Conservation (phyloP, 2,888 invertebrate genomes). For the Spisula solida region DNA sequence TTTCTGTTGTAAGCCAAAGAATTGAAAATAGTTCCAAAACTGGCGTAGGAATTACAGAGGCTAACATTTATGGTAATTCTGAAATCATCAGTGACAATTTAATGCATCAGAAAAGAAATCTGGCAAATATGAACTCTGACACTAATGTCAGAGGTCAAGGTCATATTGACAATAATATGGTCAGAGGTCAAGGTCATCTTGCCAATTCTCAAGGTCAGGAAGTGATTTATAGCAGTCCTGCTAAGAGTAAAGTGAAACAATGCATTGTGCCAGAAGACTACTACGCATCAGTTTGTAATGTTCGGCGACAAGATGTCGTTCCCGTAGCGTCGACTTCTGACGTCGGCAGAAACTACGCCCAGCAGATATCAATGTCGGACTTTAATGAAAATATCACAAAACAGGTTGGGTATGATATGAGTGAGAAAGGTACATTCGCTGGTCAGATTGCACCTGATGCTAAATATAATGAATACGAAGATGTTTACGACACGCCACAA, state of each 20-base stretch:
- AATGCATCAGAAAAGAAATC: slow-evolving; percentile 2
- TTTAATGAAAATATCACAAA: background rate
- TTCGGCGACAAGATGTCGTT: background rate
- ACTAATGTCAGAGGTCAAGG: background rate
- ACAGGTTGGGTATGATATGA: background rate
- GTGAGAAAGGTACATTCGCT: background rate
- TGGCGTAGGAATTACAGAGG: background rate
- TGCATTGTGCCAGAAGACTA: slow-evolving; percentile 69
- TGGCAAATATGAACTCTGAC: background rate
- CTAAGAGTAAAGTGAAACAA: slow-evolving; percentile 65
- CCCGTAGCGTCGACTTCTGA: background rate
- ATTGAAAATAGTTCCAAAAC: slow-evolving; percentile 11
- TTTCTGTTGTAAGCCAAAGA: background rate
- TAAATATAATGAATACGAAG: slow-evolving; percentile 70
- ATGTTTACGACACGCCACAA: slow-evolving; percentile 64
- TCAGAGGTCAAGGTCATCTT: background rate
- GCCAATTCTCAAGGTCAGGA: slow-evolving; percentile 21
- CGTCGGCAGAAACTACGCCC: background rate
- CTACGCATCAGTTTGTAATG: slow-evolving; percentile 53
- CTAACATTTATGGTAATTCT: slow-evolving; percentile 62
- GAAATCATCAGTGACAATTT: slow-evolving; percentile 49
- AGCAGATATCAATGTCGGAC: background rate
- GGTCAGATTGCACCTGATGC: slow-evolving; percentile 68
- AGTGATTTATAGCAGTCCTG: slow-evolving; percentile 54
- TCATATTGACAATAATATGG: background rate